phyloP scores from a whole-genome alignment of 2,797 vertebrate genomes.

The Nasua narica region DNA sequence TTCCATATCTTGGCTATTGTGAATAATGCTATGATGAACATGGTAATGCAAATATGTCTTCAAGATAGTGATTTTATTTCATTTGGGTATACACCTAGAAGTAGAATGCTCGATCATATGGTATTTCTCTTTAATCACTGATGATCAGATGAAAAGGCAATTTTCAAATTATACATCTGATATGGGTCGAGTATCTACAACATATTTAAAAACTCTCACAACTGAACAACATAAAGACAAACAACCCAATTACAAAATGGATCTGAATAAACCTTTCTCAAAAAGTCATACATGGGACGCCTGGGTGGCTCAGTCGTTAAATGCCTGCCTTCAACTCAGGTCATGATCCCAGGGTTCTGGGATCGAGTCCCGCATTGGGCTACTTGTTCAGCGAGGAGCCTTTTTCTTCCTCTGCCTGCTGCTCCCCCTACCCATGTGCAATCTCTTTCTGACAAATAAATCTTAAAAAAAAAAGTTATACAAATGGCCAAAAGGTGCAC shows the following conservation, averaged over 20 bases:
- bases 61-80: background rate
- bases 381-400: too few relatives aligned
- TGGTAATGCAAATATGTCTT: background rate
- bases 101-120: background rate
- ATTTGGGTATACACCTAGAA: background rate
- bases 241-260: background rate
- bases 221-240: background rate
- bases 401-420: too few relatives aligned
- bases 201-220: background rate
- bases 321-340: too few relatives aligned
- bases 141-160: background rate
- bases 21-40: background rate
- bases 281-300: background rate
- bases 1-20: background rate
- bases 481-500: background rate
- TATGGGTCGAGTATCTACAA: background rate
- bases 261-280: background rate
- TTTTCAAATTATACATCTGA: background rate
- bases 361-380: too few relatives aligned
- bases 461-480: background rate
- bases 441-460: too few relatives aligned
- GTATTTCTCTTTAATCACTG: background rate
- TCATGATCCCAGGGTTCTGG: too few relatives aligned
- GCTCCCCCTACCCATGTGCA: too few relatives aligned
- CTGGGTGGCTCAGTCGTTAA: too few relatives aligned